phyloP scores from a whole-genome alignment of 2,113 vertebrate genomes.

The Tringa solitaria region DNA sequence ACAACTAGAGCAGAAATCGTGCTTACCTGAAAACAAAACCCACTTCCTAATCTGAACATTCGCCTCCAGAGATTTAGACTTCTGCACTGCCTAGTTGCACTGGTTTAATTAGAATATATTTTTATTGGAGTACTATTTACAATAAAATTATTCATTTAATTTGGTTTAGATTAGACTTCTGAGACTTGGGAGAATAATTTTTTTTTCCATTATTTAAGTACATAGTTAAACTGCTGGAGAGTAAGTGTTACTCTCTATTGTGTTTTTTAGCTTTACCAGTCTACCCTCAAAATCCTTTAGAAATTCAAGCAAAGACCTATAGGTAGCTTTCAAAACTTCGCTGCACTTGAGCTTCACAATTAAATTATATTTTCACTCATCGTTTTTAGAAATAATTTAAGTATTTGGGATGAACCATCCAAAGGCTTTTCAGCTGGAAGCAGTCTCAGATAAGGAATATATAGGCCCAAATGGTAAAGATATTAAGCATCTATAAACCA shows the following conservation, averaged over 20 bases:
- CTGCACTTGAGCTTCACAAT: neutral
- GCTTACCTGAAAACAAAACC: neutral
- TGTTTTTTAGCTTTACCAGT: neutral
- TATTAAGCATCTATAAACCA: neutral
- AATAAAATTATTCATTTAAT: conserved; percentile 33
- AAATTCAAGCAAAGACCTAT: neutral
- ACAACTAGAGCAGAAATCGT: conserved; percentile 17
- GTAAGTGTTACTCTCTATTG: neutral
- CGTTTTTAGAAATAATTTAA: neutral
- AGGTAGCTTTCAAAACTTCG: neutral
- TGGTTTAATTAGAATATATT: conserved; percentile 29
- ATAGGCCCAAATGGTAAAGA: neutral
- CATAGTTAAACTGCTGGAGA: neutral
- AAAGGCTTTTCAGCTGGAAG: neutral
- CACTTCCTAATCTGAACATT: neutral
- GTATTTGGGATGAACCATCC: neutral
- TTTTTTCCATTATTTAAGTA: conserved; percentile 2
- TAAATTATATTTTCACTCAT: neutral
- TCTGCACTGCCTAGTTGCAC: neutral
- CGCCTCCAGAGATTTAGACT: neutral
- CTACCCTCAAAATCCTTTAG: neutral
- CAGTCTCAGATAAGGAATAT: neutral
- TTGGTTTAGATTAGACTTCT: neutral
- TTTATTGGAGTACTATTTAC: neutral
- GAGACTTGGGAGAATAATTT: neutral